Conservation (phyloP, 2,888 invertebrate genomes). For the Monopis laevigella region DNA sequence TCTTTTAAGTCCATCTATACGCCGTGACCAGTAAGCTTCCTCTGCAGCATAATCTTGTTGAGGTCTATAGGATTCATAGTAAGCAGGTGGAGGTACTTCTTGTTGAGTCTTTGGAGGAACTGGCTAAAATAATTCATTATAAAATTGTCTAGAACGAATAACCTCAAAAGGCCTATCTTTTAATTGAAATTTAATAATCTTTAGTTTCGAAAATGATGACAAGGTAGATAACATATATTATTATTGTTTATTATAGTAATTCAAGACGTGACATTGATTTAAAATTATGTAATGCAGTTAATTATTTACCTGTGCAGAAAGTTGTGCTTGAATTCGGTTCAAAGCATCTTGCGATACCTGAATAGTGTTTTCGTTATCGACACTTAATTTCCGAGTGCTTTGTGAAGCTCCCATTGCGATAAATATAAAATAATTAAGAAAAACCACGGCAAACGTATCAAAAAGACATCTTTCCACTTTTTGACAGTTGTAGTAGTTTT, state of each 20-base stretch:
- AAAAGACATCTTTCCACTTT: slow-evolving; percentile 43
- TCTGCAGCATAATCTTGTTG: slow-evolving; percentile 44
- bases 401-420: slow-evolving; percentile 67
- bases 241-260: slow-evolving; percentile 26
- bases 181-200: too few species aligned
- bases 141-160: too few species aligned
- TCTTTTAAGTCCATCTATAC: slow-evolving; percentile 50
- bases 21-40: slow-evolving; percentile 53
- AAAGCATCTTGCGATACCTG: slow-evolving; percentile 60
- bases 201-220: not conserved
- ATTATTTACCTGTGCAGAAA: slow-evolving; percentile 50
- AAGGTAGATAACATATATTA: not conserved
- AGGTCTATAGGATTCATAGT: slow-evolving; percentile 32
- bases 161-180: too few species aligned
- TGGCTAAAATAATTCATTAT: slow-evolving; percentile 44
- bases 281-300: slow-evolving; percentile 57
- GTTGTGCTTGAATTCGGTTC: slow-evolving; percentile 54
- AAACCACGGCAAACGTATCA: slow-evolving; percentile 34
- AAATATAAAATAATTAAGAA: slow-evolving; percentile 28
- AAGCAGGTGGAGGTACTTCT: slow-evolving; percentile 28
- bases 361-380: slow-evolving; percentile 58
- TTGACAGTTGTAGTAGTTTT: too few species aligned
- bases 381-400: slow-evolving; percentile 61
- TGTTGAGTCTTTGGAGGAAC: slow-evolving; percentile 29
- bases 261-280: slow-evolving; percentile 51